These are phyloP conservation scores for Aspidiotus rigidus DNA, from an alignment of 2,888 invertebrate species.

Conservation along the genomic window DNA sequence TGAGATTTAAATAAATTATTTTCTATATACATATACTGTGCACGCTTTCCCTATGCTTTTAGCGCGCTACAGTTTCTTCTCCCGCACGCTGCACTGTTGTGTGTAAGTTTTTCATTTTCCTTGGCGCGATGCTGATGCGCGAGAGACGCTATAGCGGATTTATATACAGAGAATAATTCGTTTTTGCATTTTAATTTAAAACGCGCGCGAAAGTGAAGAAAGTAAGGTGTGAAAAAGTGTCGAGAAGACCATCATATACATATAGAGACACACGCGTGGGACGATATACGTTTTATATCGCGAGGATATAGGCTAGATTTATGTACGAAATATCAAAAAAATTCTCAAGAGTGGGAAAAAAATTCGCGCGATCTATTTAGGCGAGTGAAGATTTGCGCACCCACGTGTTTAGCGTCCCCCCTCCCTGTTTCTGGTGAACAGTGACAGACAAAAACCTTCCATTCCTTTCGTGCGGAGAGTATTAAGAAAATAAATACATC, in stretches of 20 bases:
- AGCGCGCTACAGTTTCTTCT: not conserved
- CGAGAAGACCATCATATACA: not conserved
- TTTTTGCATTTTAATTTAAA: constrained; percentile 27
- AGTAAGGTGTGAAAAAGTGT: not conserved
- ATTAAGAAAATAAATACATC: too few relatives aligned
- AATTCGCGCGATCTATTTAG: too few relatives aligned
- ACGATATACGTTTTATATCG: too few relatives aligned
- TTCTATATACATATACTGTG: not conserved
- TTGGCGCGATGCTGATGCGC: not conserved
- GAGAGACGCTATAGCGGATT: constrained; percentile 8
- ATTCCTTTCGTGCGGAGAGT: too few relatives aligned
- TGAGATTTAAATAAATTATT: constrained; percentile 33
- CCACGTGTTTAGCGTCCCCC: too few relatives aligned
- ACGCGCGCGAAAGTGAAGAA: constrained; percentile 3
- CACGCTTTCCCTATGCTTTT: constrained; percentile 24
- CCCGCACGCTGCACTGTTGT: too few relatives aligned
- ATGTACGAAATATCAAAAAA: too few relatives aligned
- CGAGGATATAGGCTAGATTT: too few relatives aligned
- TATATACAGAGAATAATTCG: constrained; percentile 25
- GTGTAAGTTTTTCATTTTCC: constrained; percentile 32
- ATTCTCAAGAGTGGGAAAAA: too few relatives aligned
- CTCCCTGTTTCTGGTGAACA: too few relatives aligned
- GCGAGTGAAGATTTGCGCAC: too few relatives aligned
- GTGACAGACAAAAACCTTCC: too few relatives aligned
- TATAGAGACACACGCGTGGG: not conserved